Evolutionary conservation across 2,888 invertebrate species (phyloP).

Genomic region (Leptopilina syphax): DNA sequence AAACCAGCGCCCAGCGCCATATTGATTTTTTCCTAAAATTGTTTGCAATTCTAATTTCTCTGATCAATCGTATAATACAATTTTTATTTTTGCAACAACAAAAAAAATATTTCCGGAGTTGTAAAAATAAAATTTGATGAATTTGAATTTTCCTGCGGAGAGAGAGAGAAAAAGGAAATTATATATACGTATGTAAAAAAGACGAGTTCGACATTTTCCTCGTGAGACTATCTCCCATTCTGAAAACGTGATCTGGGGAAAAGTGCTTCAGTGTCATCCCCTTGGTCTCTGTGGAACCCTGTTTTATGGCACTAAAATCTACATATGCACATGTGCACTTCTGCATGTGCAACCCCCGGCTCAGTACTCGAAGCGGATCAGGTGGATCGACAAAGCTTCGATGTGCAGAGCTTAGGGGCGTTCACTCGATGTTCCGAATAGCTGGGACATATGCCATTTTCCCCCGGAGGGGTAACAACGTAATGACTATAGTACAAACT

Average conservation of each 20-base stretch:
- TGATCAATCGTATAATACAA: too few species aligned
- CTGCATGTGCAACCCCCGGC: conserved; percentile 20
- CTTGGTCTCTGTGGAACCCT: conserved; percentile 6
- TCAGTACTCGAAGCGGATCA: conserved; percentile 48
- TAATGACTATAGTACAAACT: background rate
- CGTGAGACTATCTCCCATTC: background rate
- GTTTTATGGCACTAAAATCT: conserved; percentile 33
- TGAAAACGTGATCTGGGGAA: background rate
- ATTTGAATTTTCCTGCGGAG: too few species aligned
- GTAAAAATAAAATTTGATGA: too few species aligned
- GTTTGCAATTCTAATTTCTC: too few species aligned
- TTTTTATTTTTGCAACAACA: too few species aligned
- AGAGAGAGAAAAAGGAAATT: too few species aligned
- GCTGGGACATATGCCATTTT: conserved; percentile 23
- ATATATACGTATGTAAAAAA: background rate
- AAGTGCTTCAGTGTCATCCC: conserved; percentile 23
- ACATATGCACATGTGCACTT: conserved; percentile 36
- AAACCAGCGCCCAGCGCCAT: too few species aligned
- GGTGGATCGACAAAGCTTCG: conserved; percentile 54
- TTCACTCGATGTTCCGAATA: conserved; percentile 32
- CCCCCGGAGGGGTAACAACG: conserved; percentile 9
- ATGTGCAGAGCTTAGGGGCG: conserved; percentile 27
- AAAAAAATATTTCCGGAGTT: too few species aligned
- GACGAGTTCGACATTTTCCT: background rate
- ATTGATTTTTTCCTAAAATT: too few species aligned